Evolutionary conservation across 35 echinoderm and acorn worm species (phyloP), one percentile per base, ranked within the genome.

Genomic region (Apostichopus californicus): DNA sequence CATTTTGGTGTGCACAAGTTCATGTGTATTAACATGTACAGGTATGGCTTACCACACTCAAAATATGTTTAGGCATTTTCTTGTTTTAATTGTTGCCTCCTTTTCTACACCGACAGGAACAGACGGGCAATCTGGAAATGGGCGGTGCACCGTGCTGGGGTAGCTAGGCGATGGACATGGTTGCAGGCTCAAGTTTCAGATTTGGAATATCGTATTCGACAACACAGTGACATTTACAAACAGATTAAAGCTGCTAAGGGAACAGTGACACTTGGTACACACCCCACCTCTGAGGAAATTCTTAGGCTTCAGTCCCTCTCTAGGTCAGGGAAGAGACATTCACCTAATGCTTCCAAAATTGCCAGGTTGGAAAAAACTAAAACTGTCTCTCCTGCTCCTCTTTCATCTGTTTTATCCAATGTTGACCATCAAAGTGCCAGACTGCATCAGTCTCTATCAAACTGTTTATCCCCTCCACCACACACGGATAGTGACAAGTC

Each of bases 111-210:
- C 79, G 75, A 10, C 87, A 99, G 97, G 79, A 95, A 99, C 82
- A 94, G 87, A 70, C 68, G 97, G 80, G 95, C 97, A 66, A 88
- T 96, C 15, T 96, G 97, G 97, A 96, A 96, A 87, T 99, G 97
- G 97, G 97, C 97, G 9, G 86, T 80, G 26, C 93, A 96, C 55
- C 87, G 97, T 86, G 93, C 97, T 72, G 95, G 95, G 52, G 90
- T 98, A 89, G 97, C 95, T 56, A 93, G 95, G 70, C 92, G 93
- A 17, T 98, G 97, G 97, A 99, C 97, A 64, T 99, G 97, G 97
- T 92, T 98, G 23, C 96, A 98, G 92, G 96, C 96, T 56, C 96
- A 98, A 86, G 96, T 95, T 9, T 96, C 94, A 24, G 94, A 96
- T 78, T 93, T 95, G 80, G 94, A 98, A 54, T 98, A 98, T 77